These are phyloP conservation scores for Lasioglossum lativentre DNA, from an alignment of 2,888 invertebrate genomes.

Conservation along the genomic window DNA sequence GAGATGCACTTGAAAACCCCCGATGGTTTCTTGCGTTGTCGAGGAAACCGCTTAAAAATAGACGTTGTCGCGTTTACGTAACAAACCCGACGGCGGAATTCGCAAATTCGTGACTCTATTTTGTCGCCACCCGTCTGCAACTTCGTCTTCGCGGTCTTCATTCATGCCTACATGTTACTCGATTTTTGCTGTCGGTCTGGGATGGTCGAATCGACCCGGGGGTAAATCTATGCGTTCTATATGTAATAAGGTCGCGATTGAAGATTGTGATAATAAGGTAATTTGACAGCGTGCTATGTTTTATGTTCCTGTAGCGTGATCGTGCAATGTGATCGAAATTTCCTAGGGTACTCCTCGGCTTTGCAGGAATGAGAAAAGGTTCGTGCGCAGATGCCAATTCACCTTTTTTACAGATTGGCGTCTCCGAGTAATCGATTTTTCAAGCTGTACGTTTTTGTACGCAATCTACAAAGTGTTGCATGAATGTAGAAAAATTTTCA, in stretches of 20 bases:
- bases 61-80: conserved; percentile 30
- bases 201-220: neutral
- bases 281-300: too few relatives aligned
- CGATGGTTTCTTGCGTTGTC: conserved; percentile 3
- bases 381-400: neutral
- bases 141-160: neutral
- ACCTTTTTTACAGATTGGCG: neutral
- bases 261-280: too few relatives aligned
- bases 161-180: neutral
- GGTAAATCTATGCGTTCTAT: neutral
- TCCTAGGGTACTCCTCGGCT: neutral
- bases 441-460: neutral
- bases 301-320: neutral
- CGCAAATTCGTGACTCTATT: neutral
- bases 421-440: neutral
- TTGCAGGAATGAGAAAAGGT: neutral
- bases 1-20: neutral
- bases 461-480: neutral
- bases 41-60: conserved; percentile 30
- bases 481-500: neutral
- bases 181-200: neutral
- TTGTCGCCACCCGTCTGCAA: neutral
- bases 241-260: neutral
- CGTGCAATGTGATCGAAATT: neutral
- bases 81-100: conserved; percentile 15